Conservation (phyloP, 2,888 invertebrate genomes). For the Carpatolechia fugitivella region DNA sequence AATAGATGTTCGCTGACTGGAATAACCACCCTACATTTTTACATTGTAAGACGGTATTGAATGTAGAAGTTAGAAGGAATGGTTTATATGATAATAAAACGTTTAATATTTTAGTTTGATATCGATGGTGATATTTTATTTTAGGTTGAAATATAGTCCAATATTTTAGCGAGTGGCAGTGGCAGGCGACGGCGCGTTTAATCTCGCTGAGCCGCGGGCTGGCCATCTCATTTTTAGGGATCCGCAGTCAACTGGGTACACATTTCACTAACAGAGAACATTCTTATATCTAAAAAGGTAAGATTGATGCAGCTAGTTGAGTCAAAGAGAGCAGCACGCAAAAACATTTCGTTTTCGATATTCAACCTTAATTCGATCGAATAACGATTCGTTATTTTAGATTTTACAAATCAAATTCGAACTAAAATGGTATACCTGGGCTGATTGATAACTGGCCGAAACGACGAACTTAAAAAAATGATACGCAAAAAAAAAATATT, state of each 20-base stretch:
- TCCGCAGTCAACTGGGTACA: too few species aligned
- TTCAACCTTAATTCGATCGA: too few species aligned
- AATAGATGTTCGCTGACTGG: constrained; percentile 34
- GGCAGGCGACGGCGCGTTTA: constrained; percentile 48
- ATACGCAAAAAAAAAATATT: too few species aligned
- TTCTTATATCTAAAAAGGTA: too few species aligned
- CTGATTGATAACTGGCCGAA: too few species aligned
- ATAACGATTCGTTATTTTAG: too few species aligned
- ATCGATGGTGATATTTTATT: constrained; percentile 43
- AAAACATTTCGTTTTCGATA: too few species aligned
- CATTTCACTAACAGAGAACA: neutral
- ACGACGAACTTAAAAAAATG: too few species aligned
- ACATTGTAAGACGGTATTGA: constrained; percentile 21
- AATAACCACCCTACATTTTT: constrained; percentile 26
- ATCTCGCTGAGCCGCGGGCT: constrained; percentile 42
- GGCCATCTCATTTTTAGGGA: constrained; percentile 43
- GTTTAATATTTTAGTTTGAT: constrained; percentile 26
- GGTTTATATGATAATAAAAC: constrained; percentile 22
- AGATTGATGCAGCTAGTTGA: too few species aligned
- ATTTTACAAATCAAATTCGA: too few species aligned
- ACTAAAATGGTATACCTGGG: too few species aligned
- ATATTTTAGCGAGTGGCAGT: constrained; percentile 54
- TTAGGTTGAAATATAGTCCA: constrained; percentile 49
- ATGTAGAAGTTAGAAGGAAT: constrained; percentile 8
- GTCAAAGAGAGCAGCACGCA: too few species aligned